Percentiles rank a stretch among this genome's conserved stretches.
Conservation (phyloP, 2,888 invertebrate species). For the Hypercompe scribonia region DNA sequence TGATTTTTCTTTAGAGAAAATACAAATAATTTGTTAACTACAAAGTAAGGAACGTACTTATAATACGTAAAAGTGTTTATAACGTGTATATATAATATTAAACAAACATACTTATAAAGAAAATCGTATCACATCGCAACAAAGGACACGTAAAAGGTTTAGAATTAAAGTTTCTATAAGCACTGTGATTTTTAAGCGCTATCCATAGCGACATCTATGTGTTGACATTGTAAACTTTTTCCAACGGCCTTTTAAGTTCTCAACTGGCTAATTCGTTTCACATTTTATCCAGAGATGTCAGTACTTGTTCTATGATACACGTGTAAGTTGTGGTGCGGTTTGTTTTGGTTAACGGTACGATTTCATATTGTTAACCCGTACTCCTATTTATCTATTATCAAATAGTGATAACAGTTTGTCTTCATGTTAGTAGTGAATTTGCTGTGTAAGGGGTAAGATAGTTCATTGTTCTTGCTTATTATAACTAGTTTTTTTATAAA, state of each 20-base stretch:
- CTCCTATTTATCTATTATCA: conserved; percentile 29
- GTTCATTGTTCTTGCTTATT: conserved; percentile 18
- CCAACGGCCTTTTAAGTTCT: background rate
- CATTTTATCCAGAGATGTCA: conserved; percentile 32
- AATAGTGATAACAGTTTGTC: conserved; percentile 31
- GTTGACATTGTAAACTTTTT: background rate
- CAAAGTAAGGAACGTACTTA: too few species aligned
- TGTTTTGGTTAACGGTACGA: conserved; percentile 41
- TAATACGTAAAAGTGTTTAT: too few species aligned
- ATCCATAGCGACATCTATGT: conserved; percentile 14
- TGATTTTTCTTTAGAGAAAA: background rate
- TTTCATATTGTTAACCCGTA: background rate
- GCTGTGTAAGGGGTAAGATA: conserved; percentile 36
- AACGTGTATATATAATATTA: too few species aligned
- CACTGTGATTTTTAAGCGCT: background rate
- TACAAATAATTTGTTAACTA: background rate
- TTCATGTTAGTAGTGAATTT: conserved; percentile 28
- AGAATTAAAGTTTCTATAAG: background rate
- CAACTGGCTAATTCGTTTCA: conserved; percentile 3
- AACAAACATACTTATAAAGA: too few species aligned
- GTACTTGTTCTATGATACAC: conserved; percentile 18
- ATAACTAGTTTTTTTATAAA: background rate
- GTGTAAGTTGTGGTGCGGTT: conserved; percentile 22
- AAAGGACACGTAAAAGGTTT: too few species aligned
- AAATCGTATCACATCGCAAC: too few species aligned